Evolutionary conservation across 2,113 vertebrate genomes (phyloP), one percentile per base, ranked within the genome.

Genomic region (Neoarius graeffei): DNA sequence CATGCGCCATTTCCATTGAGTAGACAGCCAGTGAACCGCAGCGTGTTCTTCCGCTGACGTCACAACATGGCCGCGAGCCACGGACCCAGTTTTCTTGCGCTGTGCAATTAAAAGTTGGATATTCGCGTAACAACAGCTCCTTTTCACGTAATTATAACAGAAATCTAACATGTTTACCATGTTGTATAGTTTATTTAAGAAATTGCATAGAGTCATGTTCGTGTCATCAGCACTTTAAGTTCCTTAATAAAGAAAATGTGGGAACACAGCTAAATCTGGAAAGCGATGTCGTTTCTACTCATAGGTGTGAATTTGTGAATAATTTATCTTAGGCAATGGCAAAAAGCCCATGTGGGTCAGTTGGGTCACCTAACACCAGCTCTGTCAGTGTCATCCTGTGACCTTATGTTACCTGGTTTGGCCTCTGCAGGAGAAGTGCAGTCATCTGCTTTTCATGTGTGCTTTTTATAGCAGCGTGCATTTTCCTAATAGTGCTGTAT

Each of bases 321-420:
- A 81, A 81, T 81, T 59, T 17, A 81, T 59, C 56, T 59, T 81
- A n/a, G 10, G 23, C 54, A 81, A 42, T 35, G 27, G 3, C 17
- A 60, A 81, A 56, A 27, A 81, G 17, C 27, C 20, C 27, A 81
- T 59, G 20, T 81, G 56, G 56, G 79, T 81, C 79, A 81, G 56
- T 35, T 60, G 56, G 62, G 20, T 66, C 62, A 67, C 62, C 62
- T 84, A 67, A 84, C 42, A 84, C 82, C 62, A 17, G 62, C 62
- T 67, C 62, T n/a, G 42, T 25, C 60, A 52, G 23, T 67, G 35
- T 66, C 20, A 66, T 83, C 59, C 62, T 83, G 42, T 17, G 42
- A 50, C 82, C 82, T 67, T 19, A 67, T 84, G 62, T 84, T 67
- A 67, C 35, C 48, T 84, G 80, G 8, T 62, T 62, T 23, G 57